Base-by-base conservation (phyloP, 1,140 invertebrate species). In the Neodiprion lecontei region DNA sequence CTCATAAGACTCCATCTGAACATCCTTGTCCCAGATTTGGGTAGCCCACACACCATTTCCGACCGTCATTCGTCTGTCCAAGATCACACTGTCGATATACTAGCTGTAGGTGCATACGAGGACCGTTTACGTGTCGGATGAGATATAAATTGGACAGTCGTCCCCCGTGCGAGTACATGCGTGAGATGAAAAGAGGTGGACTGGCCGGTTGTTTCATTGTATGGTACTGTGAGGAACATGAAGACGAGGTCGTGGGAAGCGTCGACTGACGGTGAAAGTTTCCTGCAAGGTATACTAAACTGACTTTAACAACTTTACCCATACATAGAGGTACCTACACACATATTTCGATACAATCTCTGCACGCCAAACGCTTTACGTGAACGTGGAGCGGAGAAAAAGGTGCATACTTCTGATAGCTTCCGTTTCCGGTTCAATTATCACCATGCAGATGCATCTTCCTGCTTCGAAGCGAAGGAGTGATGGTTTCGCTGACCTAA, bases 201-300 rank as follows among this genome's bases (percentile, higher is more conserved):
- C 74, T 69, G 74, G 48, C 68, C 48, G 21, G 21, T 67, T 4
- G 70, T 9, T 69, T 48, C 67, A 8, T 49, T 67, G 69, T 17
- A 49, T 47, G n/a, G 48, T 66, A 69, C 14, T 65, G 69, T 49
- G 47, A 50, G 50, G 75, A 79, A 76, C 72, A 72, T 76, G 66
- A 75, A 79, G 77, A 79, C 72, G 72, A 76, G 75, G 81, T 82
- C 78, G 81, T 80, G 79, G 79, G 79, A 83, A 80, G 73, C 67
- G 79, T 70, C 74, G 76, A 78, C 70, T 72, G 76, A 79, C 78
- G 78, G 82, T 83, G 82, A 83, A 83, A 83, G 82, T 83, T 83
- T 79, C 79, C 70, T 72, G 79, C 78, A 17, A 17, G 11, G n/a
- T 61, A 61, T 61, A 61, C 53, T 17, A 61, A 61, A 61, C 53